Base-by-base conservation (phyloP, 1,140 invertebrate species). In the Dreissena polymorpha region DNA sequence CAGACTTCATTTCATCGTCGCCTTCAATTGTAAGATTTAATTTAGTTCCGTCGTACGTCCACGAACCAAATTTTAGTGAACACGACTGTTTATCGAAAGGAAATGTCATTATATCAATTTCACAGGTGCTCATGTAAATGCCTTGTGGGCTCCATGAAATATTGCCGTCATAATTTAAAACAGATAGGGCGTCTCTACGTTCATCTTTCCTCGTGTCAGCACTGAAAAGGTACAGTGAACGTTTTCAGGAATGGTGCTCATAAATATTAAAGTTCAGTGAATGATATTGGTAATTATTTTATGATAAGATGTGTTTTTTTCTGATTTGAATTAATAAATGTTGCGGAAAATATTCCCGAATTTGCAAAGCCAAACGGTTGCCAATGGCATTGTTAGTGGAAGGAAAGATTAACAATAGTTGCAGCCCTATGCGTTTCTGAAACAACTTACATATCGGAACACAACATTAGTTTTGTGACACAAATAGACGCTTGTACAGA, bases 141-240 rank as follows among this genome's bases (percentile, higher is more conserved):
- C 98, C 98, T 53, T 98, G 98, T 5, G 98, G 98, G 91, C 98
- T 98, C 98, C 98, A 99, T 63, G 96, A 94, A 55, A 99, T 97
- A 93, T 96, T 97, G 18, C 99, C 99, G 93, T 97, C 98, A 92
- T 97, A 96, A 90, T 89, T 78, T 14, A 94, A 86, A 0, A 91
- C 87, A 53, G 87, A 89, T 82, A 92, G 85, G 18, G 91, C 91
- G 68, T 92, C 89, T 49, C 92, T 78, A 53, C 91, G 88, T 79
- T 93, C 92, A 67, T 89, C 87, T 51, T 92, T 76, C 57, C 92
- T 84, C 49, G 85, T 86, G 78, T 93, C 92, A 64, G 92, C 92
- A 87, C 92, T 93, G 86, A 76, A 89, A 88, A 82, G 69, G 63
- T 55, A 74, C 29, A 53, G 70, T 55, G 51, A 68, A 39, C 8